Evolutionary conservation across 2,113 vertebrate genomes (phyloP).

Genomic region (Choloepus hoffmanni): DNA sequence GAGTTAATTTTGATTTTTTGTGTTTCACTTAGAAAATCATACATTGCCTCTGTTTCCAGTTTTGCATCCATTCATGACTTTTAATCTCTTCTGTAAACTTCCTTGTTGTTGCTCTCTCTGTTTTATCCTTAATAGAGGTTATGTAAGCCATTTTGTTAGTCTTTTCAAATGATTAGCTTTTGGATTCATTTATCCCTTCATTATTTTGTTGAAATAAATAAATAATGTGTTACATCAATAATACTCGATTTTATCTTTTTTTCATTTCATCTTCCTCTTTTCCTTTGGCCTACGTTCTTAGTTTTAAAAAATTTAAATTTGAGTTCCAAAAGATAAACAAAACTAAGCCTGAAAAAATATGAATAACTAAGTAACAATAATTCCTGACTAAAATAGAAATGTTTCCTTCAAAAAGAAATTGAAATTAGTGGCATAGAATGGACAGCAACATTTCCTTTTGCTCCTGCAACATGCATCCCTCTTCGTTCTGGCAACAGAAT

Average conservation of each 20-base stretch:
- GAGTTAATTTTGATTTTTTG: slow-evolving; percentile 11
- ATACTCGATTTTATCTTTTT: not conserved
- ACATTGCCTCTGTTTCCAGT: not conserved
- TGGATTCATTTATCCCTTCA: not conserved
- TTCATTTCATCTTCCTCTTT: slow-evolving; percentile 42
- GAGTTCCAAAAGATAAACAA: not conserved
- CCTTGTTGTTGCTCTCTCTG: not conserved
- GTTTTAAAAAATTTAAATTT: slow-evolving; percentile 21
- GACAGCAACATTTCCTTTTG: not conserved
- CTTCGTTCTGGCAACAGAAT: slow-evolving; percentile 1
- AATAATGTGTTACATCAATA: not conserved
- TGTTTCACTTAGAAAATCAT: not conserved
- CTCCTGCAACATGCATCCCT: not conserved
- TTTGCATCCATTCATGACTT: not conserved
- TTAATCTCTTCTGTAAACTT: not conserved
- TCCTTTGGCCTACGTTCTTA: slow-evolving; percentile 7
- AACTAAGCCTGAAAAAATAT: not conserved
- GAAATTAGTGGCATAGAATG: not conserved
- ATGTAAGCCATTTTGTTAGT: not conserved
- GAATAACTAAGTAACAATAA: not conserved
- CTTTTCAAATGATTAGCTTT: slow-evolving; percentile 39
- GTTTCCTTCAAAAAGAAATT: slow-evolving; percentile 18
- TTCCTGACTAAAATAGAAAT: not conserved
- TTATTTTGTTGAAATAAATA: not conserved
- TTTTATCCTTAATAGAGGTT: not conserved